These are phyloP conservation scores for Drosophila bocki DNA, from an alignment of 1,140 invertebrate genomes.

Conservation along the genomic window DNA sequence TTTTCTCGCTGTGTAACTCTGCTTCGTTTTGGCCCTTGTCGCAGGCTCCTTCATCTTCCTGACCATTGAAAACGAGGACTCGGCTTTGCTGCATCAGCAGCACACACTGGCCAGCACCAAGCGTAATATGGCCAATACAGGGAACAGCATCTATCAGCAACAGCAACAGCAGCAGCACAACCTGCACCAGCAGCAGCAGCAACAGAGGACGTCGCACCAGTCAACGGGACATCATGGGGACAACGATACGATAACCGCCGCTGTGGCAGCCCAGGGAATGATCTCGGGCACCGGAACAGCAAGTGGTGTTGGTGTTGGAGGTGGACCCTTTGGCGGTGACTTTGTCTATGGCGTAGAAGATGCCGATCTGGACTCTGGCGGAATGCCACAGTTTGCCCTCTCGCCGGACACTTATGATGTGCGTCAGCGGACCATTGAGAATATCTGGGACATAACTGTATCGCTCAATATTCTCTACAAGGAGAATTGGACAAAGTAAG, in stretches of 20 bases:
- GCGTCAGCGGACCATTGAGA: conserved; percentile 92
- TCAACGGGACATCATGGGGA: conserved; percentile 43
- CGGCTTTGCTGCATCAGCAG: conserved; percentile 88
- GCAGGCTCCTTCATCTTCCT: conserved; percentile 95
- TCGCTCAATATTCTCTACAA: conserved; percentile 96
- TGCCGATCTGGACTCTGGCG: conserved; percentile 57
- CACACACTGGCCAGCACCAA: conserved; percentile 88
- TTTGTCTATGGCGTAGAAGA: conserved; percentile 77
- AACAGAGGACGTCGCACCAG: conserved; percentile 28
- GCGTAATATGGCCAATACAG: conserved; percentile 82
- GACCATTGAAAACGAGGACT: conserved; percentile 93
- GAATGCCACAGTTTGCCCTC: conserved; percentile 84
- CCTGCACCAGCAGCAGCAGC: conserved; percentile 71
- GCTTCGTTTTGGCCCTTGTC: conserved; percentile 27
- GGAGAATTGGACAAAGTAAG: conserved; percentile 95
- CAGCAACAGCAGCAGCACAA: conserved; percentile 38
- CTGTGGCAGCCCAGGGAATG: conserved; percentile 47
- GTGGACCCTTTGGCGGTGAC: conserved; percentile 55
- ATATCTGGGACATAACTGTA: conserved; percentile 97
- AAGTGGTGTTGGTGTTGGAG: background rate
- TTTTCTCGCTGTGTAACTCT: background rate
- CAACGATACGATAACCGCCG: conserved; percentile 70
- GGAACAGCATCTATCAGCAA: conserved; percentile 61
- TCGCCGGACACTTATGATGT: conserved; percentile 86
- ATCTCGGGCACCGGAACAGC: background rate